Evolutionary conservation across 2,888 invertebrate genomes (phyloP).

Genomic region (Myopa tessellatipennis): DNA sequence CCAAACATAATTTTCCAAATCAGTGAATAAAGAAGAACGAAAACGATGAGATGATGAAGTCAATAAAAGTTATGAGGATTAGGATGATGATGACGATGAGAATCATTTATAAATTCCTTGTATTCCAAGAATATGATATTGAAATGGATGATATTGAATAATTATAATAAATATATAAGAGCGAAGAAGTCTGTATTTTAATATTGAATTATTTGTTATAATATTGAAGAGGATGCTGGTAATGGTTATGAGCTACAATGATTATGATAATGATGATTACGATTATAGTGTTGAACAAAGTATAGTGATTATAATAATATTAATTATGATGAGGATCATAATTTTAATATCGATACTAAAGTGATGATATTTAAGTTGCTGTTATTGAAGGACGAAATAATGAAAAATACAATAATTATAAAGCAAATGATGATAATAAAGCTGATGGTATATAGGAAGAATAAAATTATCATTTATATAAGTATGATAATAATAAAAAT

Average conservation of each 20-base stretch:
- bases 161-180: background rate
- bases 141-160: background rate
- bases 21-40: constrained; percentile 60
- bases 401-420: background rate
- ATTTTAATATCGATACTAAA: background rate
- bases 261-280: background rate
- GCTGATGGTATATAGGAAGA: no score
- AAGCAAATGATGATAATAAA: background rate
- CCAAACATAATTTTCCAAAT: constrained; percentile 67
- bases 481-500: no score
- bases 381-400: background rate
- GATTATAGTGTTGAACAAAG: background rate
- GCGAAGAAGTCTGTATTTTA: no score
- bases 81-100: background rate
- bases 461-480: no score
- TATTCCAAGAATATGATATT: background rate
- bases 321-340: background rate
- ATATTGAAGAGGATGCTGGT: no score
- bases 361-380: background rate
- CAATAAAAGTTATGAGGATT: background rate
- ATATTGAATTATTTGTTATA: no score
- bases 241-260: no score
- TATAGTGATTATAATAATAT: background rate
- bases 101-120: background rate
- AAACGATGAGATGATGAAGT: background rate